Evolutionary conservation across 2,113 vertebrate species (phyloP).

Genomic region (Aramus guarauna): DNA sequence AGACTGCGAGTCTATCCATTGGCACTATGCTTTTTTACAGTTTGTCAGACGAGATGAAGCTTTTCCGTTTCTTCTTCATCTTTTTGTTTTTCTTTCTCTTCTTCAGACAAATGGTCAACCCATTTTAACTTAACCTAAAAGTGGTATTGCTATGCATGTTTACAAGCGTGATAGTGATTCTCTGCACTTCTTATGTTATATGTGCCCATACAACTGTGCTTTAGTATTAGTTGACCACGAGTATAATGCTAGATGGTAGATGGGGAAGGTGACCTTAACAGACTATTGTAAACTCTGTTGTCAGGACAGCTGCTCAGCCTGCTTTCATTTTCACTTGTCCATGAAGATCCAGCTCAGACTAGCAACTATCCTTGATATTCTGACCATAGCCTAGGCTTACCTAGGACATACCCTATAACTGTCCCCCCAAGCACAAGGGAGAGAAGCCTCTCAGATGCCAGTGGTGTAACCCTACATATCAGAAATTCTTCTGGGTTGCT

Average conservation of each 20-base stretch:
- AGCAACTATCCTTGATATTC: neutral
- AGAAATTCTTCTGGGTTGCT: neutral
- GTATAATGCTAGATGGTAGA: neutral
- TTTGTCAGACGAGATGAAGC: neutral
- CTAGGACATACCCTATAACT: neutral
- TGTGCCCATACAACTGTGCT: neutral
- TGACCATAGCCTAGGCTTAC: neutral
- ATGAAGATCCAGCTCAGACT: neutral
- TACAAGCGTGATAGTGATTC: neutral
- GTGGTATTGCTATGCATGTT: neutral
- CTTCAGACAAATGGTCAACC: neutral
- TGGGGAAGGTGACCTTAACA: neutral
- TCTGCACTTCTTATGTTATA: neutral
- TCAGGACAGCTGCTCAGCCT: neutral
- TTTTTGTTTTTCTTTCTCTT: neutral
- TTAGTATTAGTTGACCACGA: rapidly evolving
- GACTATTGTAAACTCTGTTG: neutral
- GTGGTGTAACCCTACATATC: neutral
- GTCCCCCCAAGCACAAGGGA: rapidly evolving
- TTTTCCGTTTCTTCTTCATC: neutral
- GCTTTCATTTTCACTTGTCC: neutral
- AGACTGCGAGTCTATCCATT: neutral
- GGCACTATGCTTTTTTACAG: neutral
- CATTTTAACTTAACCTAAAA: neutral
- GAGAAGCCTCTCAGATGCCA: neutral